Evolutionary conservation across 2,888 invertebrate species (phyloP).

Genomic region (Eueremaeus valkanovi): DNA sequence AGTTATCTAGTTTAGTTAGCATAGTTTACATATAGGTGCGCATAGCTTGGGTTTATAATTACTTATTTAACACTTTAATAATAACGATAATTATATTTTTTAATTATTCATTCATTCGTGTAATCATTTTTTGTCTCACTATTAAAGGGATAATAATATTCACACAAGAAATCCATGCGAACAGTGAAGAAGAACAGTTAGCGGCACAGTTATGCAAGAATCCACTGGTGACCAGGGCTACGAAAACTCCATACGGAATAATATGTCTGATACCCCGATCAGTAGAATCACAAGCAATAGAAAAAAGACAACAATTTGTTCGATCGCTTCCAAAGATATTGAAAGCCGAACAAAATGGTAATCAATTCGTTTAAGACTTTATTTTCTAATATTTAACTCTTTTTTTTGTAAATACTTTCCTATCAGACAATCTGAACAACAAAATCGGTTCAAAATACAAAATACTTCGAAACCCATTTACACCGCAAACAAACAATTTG

Average conservation of each 20-base stretch:
- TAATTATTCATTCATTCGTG: no score
- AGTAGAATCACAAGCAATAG: background rate
- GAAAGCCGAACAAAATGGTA: background rate
- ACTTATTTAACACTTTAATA: no score
- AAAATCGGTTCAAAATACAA: background rate
- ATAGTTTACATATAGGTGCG: no score
- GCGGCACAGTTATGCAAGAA: background rate
- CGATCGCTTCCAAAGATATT: background rate
- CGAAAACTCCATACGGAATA: conserved; percentile 12
- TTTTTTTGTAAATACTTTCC: background rate
- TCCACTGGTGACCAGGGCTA: background rate
- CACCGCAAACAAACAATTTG: background rate
- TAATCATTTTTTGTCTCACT: no score
- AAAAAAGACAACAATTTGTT: conserved; percentile 3
- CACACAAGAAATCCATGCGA: no score
- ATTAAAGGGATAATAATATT: no score
- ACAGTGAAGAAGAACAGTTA: background rate
- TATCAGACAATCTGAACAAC: background rate
- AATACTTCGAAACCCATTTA: background rate
- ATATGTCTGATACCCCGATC: background rate
- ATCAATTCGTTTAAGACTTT: background rate
- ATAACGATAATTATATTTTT: no score
- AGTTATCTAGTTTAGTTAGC: no score
- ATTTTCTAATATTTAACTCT: background rate
- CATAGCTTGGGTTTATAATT: no score